phyloP scores from a whole-genome alignment of 2,888 invertebrate genomes.

The Ceriagrion tenellum region DNA sequence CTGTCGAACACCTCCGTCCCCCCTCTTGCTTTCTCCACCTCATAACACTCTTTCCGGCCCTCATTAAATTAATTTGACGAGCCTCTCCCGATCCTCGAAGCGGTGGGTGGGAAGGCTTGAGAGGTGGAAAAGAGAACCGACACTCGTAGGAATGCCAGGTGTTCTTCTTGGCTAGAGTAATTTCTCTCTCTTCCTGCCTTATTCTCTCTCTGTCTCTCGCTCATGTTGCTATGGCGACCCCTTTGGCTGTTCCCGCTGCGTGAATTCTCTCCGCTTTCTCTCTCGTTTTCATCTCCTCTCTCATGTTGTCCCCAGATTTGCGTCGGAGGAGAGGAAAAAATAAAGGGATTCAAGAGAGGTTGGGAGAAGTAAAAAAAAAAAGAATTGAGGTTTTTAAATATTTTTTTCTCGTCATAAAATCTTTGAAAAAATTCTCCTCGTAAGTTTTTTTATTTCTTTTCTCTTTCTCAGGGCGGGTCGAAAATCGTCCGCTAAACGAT shows the following conservation, averaged over 20 bases:
- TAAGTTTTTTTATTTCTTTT: neutral
- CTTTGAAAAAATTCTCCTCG: neutral
- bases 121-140: neutral
- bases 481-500: conserved; percentile 22
- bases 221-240: conserved; percentile 41
- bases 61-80: conserved; percentile 65
- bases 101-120: neutral
- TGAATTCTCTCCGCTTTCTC: neutral
- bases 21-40: conserved; percentile 42
- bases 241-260: conserved; percentile 3
- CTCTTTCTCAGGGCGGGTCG: neutral
- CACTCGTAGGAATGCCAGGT: conserved; percentile 40
- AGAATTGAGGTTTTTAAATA: neutral
- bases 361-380: neutral
- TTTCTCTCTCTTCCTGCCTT: neutral
- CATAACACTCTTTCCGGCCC: conserved; percentile 30
- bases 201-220: neutral
- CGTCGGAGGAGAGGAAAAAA: neutral
- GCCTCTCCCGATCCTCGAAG: conserved; percentile 18
- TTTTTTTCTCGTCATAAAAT: neutral
- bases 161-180: conserved; percentile 58
- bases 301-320: conserved; percentile 3
- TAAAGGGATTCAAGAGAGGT: neutral
- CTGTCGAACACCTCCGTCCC: neutral
- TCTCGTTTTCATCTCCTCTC: neutral